Base-by-base conservation (phyloP, 2,888 invertebrate genomes). In the Chrysolina oricalcia region DNA sequence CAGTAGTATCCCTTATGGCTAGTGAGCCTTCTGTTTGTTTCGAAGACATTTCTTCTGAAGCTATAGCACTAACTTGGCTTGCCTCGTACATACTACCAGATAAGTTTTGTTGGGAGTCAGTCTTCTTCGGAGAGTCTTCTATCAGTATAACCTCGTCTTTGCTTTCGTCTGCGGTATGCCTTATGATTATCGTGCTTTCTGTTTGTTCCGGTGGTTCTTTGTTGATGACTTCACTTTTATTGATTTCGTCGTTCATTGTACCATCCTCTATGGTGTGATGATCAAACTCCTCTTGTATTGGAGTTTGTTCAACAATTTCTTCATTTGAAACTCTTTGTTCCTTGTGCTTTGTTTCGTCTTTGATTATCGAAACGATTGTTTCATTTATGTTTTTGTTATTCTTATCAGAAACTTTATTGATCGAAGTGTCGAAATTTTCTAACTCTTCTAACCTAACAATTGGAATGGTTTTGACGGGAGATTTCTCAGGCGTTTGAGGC, bases 401-500 rank as follows among this genome's bases (percentile, higher is more conserved):
- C 40, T 56, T 19, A 23, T 21, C 0, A 35, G 35, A 69, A 35
- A 27, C 11, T 27, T 15, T 27, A n/a, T n/a, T 70, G 35, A 9
- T 15, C 35, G 50, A 71, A 66, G 59, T 67, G 40, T 72, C 72
- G 65, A 59, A 65, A 53, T 67, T 59, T 27, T 72, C 70, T 46
- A 70, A 35, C 13, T 66, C 46, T 46, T 73, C 63, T 48, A 43
- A 23, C 35, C 19, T 70, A 17, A 59, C 68, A 71, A 62, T 46
- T 71, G 78, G 75, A 72, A 75, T 73, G 70, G 77, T 75, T 75
- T 67, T 72, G 35, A 41, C 62, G 50, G 73, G 21, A 67, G 59
- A 70, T 70, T 68, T 68, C 15, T 27, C 59, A n/a, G 27, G 59
- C 15, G 13, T 53, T 68, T 74, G 66, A 81, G 81, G 81, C 80